Evolutionary conservation across 53 echinoderm and acorn worm genomes (phyloP), one percentile per base, ranked within the genome.

Genomic region (Crossaster papposus): DNA sequence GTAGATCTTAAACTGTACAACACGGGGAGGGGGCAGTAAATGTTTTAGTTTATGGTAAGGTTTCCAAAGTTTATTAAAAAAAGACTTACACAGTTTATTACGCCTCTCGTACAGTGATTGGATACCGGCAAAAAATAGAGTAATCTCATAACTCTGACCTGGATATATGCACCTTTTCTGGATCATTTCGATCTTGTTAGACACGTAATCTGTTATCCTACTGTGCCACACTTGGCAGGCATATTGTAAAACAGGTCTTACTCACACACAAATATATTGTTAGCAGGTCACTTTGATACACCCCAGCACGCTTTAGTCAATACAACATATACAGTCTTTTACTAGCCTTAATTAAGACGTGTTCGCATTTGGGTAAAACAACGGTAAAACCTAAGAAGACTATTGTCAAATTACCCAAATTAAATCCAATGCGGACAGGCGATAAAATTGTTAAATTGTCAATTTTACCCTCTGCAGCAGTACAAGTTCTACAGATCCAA

Each of bases 291-390:
- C 4, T 20, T 36, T 77, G 20, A 77, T 36, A 0, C 0, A 77
- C 3, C 2, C 77, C 77, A 18, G 77, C 77, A 0, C 77, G 37
- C 36, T 77, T 77, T 0, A 77, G 77, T 22, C 36, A 37, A 36
- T 77, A 77, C 77, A 77, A 0, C 77, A 77, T 77, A 64, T n/a
- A n/a, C 23, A 77, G 20, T 77, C 77, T 2, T 77, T 77, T 77
- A 44, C 50, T 4, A 6, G 77, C 77, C 6, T n/a, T n/a, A n/a
- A n/a, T 77, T 77, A 73, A n/a, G n/a, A n/a, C n/a, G n/a, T n/a
- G n/a, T n/a, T n/a, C n/a, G n/a, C n/a, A n/a, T n/a, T n/a, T n/a
- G n/a, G n/a, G n/a, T n/a, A n/a, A n/a, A n/a, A n/a, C n/a, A n/a
- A n/a, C n/a, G n/a, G n/a, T n/a, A n/a, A n/a, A n/a, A n/a, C n/a